Conservation (phyloP, 2,797 vertebrate genomes). For the Paratrypauchen microcephalus region DNA sequence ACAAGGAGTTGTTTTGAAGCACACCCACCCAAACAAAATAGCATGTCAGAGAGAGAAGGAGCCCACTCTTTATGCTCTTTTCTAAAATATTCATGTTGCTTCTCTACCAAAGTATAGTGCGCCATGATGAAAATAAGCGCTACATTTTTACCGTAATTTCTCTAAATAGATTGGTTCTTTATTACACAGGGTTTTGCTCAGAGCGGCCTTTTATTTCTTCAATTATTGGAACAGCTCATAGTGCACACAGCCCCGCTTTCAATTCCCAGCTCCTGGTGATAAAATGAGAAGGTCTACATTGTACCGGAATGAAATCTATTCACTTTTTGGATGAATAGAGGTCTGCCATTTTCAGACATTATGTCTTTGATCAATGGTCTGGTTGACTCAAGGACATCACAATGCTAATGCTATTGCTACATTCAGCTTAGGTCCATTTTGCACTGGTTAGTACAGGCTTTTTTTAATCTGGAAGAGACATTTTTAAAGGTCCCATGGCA, state of each 20-base stretch:
- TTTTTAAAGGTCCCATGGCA: too few relatives aligned
- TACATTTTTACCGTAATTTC: slow-evolving; percentile 1
- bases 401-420: not conserved
- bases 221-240: slow-evolving; percentile 6
- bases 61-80: not conserved
- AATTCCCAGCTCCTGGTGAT: not conserved
- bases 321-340: not conserved
- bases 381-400: not conserved
- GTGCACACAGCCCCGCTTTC: not conserved
- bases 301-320: slow-evolving; percentile 2
- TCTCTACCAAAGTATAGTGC: slow-evolving; percentile 5
- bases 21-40: too few relatives aligned
- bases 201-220: slow-evolving; percentile 9
- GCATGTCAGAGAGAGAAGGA: too few relatives aligned
- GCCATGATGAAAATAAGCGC: not conserved
- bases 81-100: not conserved
- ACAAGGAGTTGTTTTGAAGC: too few relatives aligned
- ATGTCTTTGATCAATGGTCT: not conserved
- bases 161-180: not conserved
- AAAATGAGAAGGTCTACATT: not conserved
- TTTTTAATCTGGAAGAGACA: too few relatives aligned
- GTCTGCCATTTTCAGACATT: not conserved
- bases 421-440: not conserved
- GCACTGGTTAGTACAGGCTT: too few relatives aligned
- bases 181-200: not conserved